Evolutionary conservation across 2,888 invertebrate genomes (phyloP).

Genomic region (Nymphalis polychloros): DNA sequence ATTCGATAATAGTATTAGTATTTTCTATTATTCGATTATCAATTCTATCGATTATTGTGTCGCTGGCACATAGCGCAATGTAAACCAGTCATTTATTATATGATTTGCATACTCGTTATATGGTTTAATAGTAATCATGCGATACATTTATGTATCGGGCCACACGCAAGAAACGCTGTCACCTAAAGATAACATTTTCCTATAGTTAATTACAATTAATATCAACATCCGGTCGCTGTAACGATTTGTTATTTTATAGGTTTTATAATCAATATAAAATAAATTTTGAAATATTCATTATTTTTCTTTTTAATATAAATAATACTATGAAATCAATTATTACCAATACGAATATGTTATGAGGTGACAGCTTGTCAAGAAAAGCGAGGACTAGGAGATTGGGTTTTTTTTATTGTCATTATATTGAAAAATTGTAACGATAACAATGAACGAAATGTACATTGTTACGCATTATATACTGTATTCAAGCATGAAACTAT

Average conservation of each 20-base stretch:
- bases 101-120: slow-evolving; percentile 2
- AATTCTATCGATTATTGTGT: not conserved
- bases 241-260: not conserved
- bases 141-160: not conserved
- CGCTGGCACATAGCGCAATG: not conserved
- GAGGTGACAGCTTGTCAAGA: not conserved
- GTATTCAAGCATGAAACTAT: slow-evolving; percentile 4
- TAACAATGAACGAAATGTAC: not conserved
- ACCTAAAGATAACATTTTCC: slow-evolving; percentile 5
- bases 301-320: not conserved
- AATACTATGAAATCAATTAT: not conserved
- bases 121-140: slow-evolving; percentile 5
- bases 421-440: not conserved
- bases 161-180: slow-evolving; percentile 14
- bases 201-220: too few species aligned
- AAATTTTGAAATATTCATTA: too few species aligned
- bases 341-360: not conserved
- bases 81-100: slow-evolving; percentile 3
- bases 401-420: not conserved
- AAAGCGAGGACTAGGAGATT: not conserved
- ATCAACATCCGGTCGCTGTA: not conserved
- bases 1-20: slow-evolving; percentile 45
- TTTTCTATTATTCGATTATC: slow-evolving; percentile 19
- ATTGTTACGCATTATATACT: not conserved
- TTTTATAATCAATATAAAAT: too few species aligned